A percentile compares a stretch with the other conserved stretches of the same genome.
phyloP scores from a whole-genome alignment of 2,888 invertebrate genomes.

The Silvanus unidentatus region DNA sequence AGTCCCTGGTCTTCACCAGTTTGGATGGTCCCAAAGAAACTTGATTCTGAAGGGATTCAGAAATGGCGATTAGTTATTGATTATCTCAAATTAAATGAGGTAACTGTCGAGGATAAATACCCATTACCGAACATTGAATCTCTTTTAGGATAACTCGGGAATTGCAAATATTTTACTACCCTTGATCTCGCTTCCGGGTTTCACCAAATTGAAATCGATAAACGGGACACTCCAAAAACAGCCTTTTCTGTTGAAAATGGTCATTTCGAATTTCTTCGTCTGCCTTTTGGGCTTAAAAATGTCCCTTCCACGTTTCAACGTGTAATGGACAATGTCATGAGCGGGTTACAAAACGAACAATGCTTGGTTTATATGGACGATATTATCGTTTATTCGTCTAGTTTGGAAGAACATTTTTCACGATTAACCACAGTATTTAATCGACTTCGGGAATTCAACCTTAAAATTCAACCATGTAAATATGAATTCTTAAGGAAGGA shows the following conservation, averaged over 20 bases:
- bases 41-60: conserved; percentile 4
- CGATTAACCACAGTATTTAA: conserved; percentile 23
- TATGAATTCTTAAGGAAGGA: conserved; percentile 20
- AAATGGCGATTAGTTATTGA: conserved; percentile 11
- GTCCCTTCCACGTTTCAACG: conserved; percentile 24
- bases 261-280: conserved; percentile 11
- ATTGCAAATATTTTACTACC: conserved; percentile 15
- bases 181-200: conserved; percentile 14
- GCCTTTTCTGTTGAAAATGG: conserved; percentile 12
- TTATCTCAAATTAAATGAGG: conserved; percentile 8
- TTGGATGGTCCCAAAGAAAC: conserved; percentile 20
- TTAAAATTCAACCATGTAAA: conserved; percentile 21
- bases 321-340: conserved; percentile 30
- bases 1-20: conserved; percentile 18
- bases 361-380: conserved; percentile 40
- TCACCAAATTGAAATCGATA: conserved; percentile 14
- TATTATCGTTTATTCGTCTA: conserved; percentile 29
- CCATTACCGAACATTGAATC: conserved; percentile 10
- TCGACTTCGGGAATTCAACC: conserved; percentile 15
- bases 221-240: conserved; percentile 11
- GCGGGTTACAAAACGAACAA: conserved; percentile 23
- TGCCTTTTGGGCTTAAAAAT: conserved; percentile 14
- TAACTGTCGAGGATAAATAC: conserved; percentile 10
- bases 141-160: conserved; percentile 14
- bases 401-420: conserved; percentile 24